Percentiles rank a stretch among this genome's conserved stretches.
Conservation (phyloP, 1,140 invertebrate genomes). For the Zaprionus kolodkinae region DNA sequence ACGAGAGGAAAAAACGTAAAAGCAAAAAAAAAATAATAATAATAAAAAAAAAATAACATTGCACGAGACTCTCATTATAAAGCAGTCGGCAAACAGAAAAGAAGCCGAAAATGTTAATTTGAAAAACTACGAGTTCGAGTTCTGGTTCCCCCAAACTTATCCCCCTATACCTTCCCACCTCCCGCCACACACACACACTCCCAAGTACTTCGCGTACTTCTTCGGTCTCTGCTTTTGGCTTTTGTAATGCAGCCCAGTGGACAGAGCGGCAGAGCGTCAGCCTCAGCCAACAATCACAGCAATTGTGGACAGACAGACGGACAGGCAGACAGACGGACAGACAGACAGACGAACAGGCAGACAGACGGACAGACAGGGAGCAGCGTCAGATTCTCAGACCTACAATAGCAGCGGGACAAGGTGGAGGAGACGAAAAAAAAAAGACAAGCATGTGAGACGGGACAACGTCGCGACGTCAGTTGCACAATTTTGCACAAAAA, state of each 20-base stretch:
- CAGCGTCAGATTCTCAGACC: constrained; percentile 6
- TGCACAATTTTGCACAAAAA: constrained; percentile 84
- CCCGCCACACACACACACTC: background rate
- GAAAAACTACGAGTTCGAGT: constrained; percentile 41
- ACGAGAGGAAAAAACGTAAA: background rate
- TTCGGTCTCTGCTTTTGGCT: constrained; percentile 7
- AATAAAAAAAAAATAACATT: constrained; percentile 31
- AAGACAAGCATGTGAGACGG: constrained; percentile 44
- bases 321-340: constrained; percentile 18
- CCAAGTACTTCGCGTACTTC: constrained; percentile 4
- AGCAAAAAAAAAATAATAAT: background rate
- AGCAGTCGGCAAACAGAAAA: constrained; percentile 53
- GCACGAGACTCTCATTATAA: constrained; percentile 80
- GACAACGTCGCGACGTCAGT: constrained; percentile 55
- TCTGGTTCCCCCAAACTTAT: background rate
- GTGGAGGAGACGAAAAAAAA: background rate
- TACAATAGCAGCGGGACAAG: constrained; percentile 12
- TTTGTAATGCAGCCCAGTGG: constrained; percentile 44
- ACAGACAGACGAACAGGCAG: constrained; percentile 22
- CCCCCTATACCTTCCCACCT: too few species aligned
- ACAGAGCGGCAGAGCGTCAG: constrained; percentile 35
- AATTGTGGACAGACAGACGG: constrained; percentile 49
- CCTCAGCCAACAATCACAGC: constrained; percentile 59
- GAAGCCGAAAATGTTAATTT: constrained; percentile 72
- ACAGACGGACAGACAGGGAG: background rate